A percentile compares a stretch with the other conserved stretches of the same genome.
These are phyloP conservation scores for Myopa testacea DNA, from an alignment of 2,888 invertebrate species.

Conservation along the genomic window DNA sequence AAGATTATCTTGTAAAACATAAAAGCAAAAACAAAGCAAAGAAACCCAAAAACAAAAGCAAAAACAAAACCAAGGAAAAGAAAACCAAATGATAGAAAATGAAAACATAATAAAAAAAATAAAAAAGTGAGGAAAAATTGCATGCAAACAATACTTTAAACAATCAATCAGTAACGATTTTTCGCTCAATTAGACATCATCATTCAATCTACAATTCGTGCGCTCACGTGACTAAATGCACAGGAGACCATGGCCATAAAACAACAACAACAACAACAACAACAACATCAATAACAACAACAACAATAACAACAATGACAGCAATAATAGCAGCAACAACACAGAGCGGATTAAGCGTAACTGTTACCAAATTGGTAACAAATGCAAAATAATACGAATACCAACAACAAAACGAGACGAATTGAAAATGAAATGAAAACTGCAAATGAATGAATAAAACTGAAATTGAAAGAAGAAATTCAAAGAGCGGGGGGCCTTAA, in stretches of 20 bases:
- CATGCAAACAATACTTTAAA: constrained; percentile 54
- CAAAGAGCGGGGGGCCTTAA: background rate
- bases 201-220: constrained; percentile 53
- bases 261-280: background rate
- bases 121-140: constrained; percentile 28
- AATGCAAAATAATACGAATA: constrained; percentile 20
- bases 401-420: background rate
- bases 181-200: constrained; percentile 67
- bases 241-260: background rate
- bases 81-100: background rate
- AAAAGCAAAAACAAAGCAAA: background rate
- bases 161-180: constrained; percentile 67
- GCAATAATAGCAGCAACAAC: background rate
- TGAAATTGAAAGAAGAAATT: background rate
- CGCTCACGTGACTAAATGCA: constrained; percentile 44
- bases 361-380: constrained; percentile 34
- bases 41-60: background rate
- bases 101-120: constrained; percentile 4
- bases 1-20: background rate
- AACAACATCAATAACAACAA: background rate
- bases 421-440: constrained; percentile 25
- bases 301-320: constrained; percentile 14
- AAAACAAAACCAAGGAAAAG: background rate
- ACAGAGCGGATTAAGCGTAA: constrained; percentile 25
- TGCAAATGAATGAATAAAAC: background rate